Percentiles rank a stretch among this genome's conserved stretches.
These are phyloP conservation scores for Monopterus albus DNA, from an alignment of 2,113 vertebrate species.

Conservation along the genomic window DNA sequence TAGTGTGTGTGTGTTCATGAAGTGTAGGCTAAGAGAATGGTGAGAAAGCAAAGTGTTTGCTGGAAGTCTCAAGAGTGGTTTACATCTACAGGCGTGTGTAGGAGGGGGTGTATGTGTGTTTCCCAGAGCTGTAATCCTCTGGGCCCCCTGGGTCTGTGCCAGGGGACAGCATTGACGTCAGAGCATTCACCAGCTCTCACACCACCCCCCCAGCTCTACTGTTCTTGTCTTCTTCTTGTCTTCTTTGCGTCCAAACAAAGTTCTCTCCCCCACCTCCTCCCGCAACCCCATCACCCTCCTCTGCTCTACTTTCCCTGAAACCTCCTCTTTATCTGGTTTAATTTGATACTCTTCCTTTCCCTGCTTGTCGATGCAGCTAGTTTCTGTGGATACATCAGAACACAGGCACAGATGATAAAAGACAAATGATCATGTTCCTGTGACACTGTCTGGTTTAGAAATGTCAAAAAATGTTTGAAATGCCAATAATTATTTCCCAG, in stretches of 20 bases:
- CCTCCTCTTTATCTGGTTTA: constrained; percentile 1
- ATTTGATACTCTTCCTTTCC: background rate
- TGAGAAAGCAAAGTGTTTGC: constrained; percentile 13
- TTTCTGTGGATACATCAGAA: background rate
- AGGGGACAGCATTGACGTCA: constrained; percentile 72
- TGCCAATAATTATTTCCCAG: background rate
- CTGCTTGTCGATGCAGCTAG: background rate
- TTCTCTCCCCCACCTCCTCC: background rate
- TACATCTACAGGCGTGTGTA: constrained; percentile 43
- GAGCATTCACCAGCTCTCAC: constrained; percentile 49
- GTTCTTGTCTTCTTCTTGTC: constrained; percentile 43
- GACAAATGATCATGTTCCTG: too few species aligned
- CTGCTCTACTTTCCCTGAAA: constrained; percentile 51
- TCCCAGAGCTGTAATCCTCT: constrained; percentile 44
- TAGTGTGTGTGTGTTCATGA: constrained; percentile 1
- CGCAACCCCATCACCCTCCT: background rate
- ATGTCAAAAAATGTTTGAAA: too few species aligned
- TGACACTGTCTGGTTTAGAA: too few species aligned
- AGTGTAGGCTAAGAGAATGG: background rate
- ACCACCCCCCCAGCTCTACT: background rate
- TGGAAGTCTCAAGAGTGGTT: constrained; percentile 19
- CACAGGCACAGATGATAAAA: too few species aligned
- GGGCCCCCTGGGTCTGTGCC: constrained; percentile 36
- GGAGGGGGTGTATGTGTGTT: background rate
- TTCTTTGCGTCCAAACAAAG: constrained; percentile 46